These are phyloP conservation scores for Emys orbicularis DNA, from an alignment of 2,797 vertebrate species.

Conservation along the genomic window DNA sequence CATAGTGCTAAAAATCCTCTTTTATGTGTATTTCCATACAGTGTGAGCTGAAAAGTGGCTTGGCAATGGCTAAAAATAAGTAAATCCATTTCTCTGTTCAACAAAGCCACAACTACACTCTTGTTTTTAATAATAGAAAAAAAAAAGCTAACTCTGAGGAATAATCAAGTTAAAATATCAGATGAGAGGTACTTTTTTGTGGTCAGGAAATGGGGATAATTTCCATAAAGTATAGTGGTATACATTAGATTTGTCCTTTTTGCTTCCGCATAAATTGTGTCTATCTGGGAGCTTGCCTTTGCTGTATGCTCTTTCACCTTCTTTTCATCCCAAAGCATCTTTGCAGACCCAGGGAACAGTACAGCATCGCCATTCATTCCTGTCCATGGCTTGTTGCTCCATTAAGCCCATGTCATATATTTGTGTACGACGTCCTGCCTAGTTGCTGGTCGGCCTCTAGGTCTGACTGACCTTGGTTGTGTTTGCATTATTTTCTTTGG, in stretches of 20 bases:
- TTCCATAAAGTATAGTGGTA: not conserved
- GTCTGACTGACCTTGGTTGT: not conserved
- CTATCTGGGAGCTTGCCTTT: not conserved
- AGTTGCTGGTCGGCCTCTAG: not conserved
- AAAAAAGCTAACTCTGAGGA: not conserved
- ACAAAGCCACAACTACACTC: not conserved
- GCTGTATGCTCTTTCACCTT: not conserved
- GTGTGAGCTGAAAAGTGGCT: fast-evolving
- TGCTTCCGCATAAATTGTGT: not conserved
- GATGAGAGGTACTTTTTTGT: not conserved
- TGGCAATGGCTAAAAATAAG: not conserved
- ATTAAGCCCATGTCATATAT: not conserved
- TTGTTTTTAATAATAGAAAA: not conserved
- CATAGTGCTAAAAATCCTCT: not conserved
- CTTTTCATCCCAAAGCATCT: not conserved
- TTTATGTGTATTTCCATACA: not conserved
- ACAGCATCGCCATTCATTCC: not conserved
- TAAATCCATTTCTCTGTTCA: not conserved
- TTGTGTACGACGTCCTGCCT: not conserved
- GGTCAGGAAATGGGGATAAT: not conserved
- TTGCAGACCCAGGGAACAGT: not conserved
- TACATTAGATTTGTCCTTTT: not conserved
- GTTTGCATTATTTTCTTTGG: not conserved
- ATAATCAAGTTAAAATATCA: not conserved
- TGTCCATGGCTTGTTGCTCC: not conserved